A percentile compares a stretch with the other conserved stretches of the same genome.
phyloP scores from a whole-genome alignment of 1,140 invertebrate species.

The Calliopsis andreniformis region DNA sequence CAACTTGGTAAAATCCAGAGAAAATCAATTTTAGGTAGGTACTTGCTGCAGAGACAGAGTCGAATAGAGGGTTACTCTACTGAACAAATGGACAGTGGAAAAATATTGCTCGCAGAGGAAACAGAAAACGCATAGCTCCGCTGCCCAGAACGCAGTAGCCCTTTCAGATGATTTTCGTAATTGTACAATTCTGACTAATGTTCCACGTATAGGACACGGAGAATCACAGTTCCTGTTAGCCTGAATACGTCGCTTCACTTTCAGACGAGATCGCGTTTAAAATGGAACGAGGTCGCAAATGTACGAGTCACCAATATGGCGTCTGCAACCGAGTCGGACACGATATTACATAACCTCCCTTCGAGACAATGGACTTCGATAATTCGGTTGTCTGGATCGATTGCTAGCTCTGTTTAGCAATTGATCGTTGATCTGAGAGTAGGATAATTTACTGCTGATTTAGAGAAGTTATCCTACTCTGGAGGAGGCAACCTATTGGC shows the following conservation, averaged over 20 bases:
- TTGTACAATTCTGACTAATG: neutral
- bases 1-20: neutral
- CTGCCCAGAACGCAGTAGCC: neutral
- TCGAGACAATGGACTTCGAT: constrained; percentile 6
- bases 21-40: neutral
- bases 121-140: neutral
- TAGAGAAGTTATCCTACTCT: neutral
- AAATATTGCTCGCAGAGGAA: neutral
- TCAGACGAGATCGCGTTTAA: constrained; percentile 15
- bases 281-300: constrained; percentile 16
- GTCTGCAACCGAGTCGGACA: neutral
- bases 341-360: neutral
- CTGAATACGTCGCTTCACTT: neutral
- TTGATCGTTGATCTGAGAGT: neutral
- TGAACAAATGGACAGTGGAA: neutral
- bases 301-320: neutral
- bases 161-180: neutral
- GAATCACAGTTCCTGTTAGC: constrained; percentile 42
- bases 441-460: neutral
- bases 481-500: neutral
- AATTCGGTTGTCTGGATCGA: constrained; percentile 4
- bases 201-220: neutral
- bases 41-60: no score
- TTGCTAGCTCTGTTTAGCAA: neutral
- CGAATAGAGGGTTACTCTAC: no score